phyloP scores from a whole-genome alignment of 2,888 invertebrate genomes.

The Leptinotarsa tumamoca region DNA sequence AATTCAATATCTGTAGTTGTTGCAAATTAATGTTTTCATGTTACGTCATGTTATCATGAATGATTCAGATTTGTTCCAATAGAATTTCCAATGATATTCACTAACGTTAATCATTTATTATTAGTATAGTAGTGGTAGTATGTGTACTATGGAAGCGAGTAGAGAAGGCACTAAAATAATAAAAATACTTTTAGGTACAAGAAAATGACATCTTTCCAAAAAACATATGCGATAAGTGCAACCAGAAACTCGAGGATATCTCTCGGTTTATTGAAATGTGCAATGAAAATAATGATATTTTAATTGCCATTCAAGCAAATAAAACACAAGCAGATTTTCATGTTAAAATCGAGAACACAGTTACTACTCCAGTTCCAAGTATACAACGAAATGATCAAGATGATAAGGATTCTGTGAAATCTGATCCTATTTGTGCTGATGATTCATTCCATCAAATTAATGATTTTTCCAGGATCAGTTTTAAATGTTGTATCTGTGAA shows the following conservation, averaged over 20 bases:
- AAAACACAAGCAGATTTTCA: slow-evolving; percentile 1
- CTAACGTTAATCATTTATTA: not conserved
- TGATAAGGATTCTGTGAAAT: slow-evolving; percentile 29
- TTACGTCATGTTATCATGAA: too few species aligned
- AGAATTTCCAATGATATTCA: too few species aligned
- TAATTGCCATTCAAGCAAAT: slow-evolving; percentile 20
- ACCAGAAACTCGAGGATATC: slow-evolving; percentile 34
- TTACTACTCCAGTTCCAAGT: not conserved
- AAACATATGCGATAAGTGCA: slow-evolving; percentile 36
- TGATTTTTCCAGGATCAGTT: not conserved
- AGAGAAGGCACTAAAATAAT: not conserved
- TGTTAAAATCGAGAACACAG: not conserved
- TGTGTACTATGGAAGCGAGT: too few species aligned
- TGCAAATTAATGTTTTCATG: too few species aligned
- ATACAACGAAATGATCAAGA: slow-evolving; percentile 11
- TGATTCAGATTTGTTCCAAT: too few species aligned
- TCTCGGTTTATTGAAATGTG: slow-evolving; percentile 35
- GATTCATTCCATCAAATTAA: slow-evolving; percentile 16
- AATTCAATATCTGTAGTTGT: too few species aligned
- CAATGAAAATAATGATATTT: slow-evolving; percentile 34
- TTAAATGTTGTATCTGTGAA: slow-evolving; percentile 33
- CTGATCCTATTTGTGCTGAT: slow-evolving; percentile 22
- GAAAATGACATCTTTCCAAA: slow-evolving; percentile 40
- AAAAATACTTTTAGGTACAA: slow-evolving; percentile 29
- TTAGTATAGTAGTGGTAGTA: not conserved